Evolutionary conservation across 2,113 vertebrate species (phyloP), one percentile per base, ranked within the genome.

Genomic region (Machaerirhynchus nigripectus): DNA sequence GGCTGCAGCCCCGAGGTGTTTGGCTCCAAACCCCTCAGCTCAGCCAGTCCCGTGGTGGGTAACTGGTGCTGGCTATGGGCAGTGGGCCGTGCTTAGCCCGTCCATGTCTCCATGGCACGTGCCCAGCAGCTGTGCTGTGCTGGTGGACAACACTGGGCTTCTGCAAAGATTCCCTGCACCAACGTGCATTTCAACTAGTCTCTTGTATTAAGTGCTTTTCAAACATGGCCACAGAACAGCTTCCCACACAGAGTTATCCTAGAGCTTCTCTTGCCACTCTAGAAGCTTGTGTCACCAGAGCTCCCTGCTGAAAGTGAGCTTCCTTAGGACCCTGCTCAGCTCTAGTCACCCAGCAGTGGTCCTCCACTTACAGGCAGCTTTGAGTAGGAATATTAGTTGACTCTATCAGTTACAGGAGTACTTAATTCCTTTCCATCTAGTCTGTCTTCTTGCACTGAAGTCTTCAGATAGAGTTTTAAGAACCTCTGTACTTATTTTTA

Each of bases 71-170:
- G 49, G 9, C 8, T 76, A 7, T 5, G 13, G 19, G 28, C 39
- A 6, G 8, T 13, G 35, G 49, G 47, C 59, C 16, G 1, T 64
- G 37, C 40, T 60, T 15, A 10, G 27, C 44, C 44, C 69, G 33
- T 15, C 21, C 6, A 0, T 26, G 26, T 71, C 1, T 2, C 60
- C 7, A 3, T 1, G 1, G 30, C 55, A 22, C 0, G 0, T 20
- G 5, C 56, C 64, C 44, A 39, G 35, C 42, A 26, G 13, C 30
- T 46, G 15, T 22, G 23, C 28, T 30, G 26, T 15, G 37, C 6
- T 56, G 63, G 11, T 59, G 47, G 40, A 13, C 30, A 35, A 0
- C 16, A 2, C 4, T 7, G 37, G 40, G 27, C 42, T 91, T 46
- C 46, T 37, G 26, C 46, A 78, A 24, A 55, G 18, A 24, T 14